Percentiles rank a stretch among this genome's conserved stretches.
Evolutionary conservation across 64 coral and sea anemone species (phyloP).

Genomic region (Anthopleura sola): DNA sequence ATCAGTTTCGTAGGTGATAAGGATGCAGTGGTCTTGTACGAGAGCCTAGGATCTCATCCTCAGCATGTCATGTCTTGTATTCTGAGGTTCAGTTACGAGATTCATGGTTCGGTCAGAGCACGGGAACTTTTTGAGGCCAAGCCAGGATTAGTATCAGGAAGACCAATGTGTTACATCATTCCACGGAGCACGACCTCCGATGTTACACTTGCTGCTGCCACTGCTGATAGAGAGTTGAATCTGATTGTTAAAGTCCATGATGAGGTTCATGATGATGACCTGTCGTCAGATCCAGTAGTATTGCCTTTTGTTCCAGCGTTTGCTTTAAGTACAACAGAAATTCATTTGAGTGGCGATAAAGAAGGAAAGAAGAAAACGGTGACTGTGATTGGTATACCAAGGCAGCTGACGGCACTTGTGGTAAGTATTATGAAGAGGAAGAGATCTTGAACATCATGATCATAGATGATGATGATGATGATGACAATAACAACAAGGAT

Average conservation of each 20-base stretch:
- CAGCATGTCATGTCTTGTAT: slow-evolving; percentile 39
- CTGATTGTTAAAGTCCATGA: slow-evolving; percentile 68
- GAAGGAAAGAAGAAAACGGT: slow-evolving; percentile 30
- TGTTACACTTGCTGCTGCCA: slow-evolving; percentile 17
- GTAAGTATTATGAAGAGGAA: no score
- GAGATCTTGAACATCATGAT: no score
- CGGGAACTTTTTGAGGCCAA: slow-evolving; percentile 70
- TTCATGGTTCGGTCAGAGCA: slow-evolving; percentile 27
- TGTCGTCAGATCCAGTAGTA: slow-evolving; percentile 37
- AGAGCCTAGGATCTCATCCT: slow-evolving; percentile 47
- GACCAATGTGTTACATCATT: slow-evolving; percentile 63
- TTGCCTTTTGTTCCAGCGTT: slow-evolving; percentile 80
- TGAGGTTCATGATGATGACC: slow-evolving; percentile 44
- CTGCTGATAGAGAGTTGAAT: slow-evolving; percentile 34
- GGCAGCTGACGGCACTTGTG: slow-evolving; percentile 55
- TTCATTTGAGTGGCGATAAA: slow-evolving; percentile 46
- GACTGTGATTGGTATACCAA: slow-evolving; percentile 38
- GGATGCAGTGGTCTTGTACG: slow-evolving; percentile 53
- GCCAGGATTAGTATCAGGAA: slow-evolving; percentile 28
- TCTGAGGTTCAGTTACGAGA: slow-evolving; percentile 51
- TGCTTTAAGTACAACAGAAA: slow-evolving; percentile 40
- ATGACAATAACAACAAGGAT: no score
- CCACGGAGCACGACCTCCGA: slow-evolving; percentile 22
- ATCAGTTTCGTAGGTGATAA: neutral
- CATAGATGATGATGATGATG: no score